Conservation (phyloP, 2,888 invertebrate species). For the Ferdinandea cuprea region DNA sequence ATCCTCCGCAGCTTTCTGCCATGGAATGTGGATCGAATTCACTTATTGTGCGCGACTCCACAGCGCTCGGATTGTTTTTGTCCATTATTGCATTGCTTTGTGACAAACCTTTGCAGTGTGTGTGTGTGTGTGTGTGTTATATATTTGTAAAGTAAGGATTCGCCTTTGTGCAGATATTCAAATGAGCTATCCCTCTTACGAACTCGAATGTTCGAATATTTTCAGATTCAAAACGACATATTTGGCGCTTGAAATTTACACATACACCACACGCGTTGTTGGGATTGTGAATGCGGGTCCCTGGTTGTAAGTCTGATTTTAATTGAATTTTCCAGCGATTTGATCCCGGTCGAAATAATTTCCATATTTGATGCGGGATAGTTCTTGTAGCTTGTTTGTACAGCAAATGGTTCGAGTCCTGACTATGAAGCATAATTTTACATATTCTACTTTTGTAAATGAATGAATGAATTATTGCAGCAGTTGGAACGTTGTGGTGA, state of each 20-base stretch:
- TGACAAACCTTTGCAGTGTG: constrained; percentile 25
- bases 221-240: constrained; percentile 29
- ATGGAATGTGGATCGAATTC: constrained; percentile 63
- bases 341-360: constrained; percentile 1
- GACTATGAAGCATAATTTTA: too few relatives aligned
- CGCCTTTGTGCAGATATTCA: constrained; percentile 61
- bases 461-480: too few relatives aligned
- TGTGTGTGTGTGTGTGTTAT: background rate
- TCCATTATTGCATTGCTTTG: constrained; percentile 50
- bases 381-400: background rate
- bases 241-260: background rate
- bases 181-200: constrained; percentile 49
- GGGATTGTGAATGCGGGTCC: constrained; percentile 1
- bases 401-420: too few relatives aligned
- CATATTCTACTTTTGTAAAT: too few relatives aligned
- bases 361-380: background rate
- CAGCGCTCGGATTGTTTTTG: constrained; percentile 47
- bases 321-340: constrained; percentile 54
- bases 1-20: constrained; percentile 23
- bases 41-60: constrained; percentile 61
- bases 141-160: constrained; percentile 14
- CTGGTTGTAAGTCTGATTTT: constrained; percentile 32
- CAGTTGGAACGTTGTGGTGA: too few relatives aligned
- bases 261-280: constrained; percentile 9
- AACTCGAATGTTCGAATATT: background rate